Evolutionary conservation across 2,113 vertebrate genomes (phyloP).

Genomic region (Myotis brandtii): DNA sequence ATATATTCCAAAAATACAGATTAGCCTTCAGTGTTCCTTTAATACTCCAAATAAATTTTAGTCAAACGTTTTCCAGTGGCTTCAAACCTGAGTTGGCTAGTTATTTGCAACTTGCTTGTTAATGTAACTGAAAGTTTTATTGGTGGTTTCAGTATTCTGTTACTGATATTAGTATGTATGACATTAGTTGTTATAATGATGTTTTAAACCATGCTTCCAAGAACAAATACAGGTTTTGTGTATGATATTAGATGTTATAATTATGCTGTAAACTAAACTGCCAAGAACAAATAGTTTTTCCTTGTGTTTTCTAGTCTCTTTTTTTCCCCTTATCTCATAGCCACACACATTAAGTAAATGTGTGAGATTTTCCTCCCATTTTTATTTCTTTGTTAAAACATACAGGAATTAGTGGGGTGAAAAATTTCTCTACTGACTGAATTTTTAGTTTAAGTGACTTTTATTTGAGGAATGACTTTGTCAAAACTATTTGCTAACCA

Average conservation of each 20-base stretch:
- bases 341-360: not conserved
- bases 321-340: not conserved
- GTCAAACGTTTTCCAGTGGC: not conserved
- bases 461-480: constrained; percentile 63
- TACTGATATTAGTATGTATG: not conserved
- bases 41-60: constrained; percentile 17
- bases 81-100: constrained; percentile 52
- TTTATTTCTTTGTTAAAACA: constrained; percentile 9
- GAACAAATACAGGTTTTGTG: not conserved
- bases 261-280: constrained; percentile 13
- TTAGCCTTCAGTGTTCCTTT: not conserved
- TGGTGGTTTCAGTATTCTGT: constrained; percentile 48
- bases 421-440: constrained; percentile 5
- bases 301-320: not conserved
- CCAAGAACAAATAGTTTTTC: not conserved
- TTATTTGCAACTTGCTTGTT: constrained; percentile 49
- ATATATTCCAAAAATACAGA: not conserved
- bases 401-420: not conserved
- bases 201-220: constrained; percentile 35
- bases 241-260: constrained; percentile 1
- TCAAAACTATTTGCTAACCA: constrained; percentile 76
- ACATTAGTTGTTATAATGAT: constrained; percentile 3
- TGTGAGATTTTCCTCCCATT: not conserved
- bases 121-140: constrained; percentile 31
- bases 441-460: constrained; percentile 72